phyloP scores from a whole-genome alignment of 2,888 invertebrate species.

The Drosophila merina region DNA sequence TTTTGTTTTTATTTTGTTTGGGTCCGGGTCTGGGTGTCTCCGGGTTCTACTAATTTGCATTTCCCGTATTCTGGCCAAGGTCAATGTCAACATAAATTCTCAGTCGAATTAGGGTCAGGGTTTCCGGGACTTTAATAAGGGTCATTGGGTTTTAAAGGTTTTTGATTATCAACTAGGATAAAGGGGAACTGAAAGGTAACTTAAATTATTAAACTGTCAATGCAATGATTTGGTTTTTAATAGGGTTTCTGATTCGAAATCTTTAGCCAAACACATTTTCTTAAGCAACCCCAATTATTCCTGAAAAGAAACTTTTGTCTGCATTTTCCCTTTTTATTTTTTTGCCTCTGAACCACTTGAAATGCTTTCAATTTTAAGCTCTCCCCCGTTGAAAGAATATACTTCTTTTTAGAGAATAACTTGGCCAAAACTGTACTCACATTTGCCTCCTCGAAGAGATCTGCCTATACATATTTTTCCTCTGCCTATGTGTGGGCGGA shows the following conservation, averaged over 20 bases:
- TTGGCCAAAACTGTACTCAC: slow-evolving; percentile 51
- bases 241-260: background rate
- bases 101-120: slow-evolving; percentile 53
- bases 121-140: slow-evolving; percentile 2
- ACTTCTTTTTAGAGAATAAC: slow-evolving; percentile 5
- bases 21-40: slow-evolving; percentile 11
- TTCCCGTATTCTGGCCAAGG: slow-evolving; percentile 71
- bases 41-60: slow-evolving; percentile 71
- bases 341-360: slow-evolving; percentile 9
- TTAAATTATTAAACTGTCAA: too few species aligned
- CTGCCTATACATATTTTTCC: slow-evolving; percentile 9
- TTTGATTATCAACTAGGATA: background rate
- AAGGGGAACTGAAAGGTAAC: background rate
- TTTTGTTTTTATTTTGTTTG: slow-evolving; percentile 42
- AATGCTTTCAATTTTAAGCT: slow-evolving; percentile 17
- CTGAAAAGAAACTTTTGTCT: slow-evolving; percentile 8
- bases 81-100: slow-evolving; percentile 61
- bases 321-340: background rate
- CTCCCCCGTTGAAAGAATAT: slow-evolving; percentile 1
- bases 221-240: background rate
- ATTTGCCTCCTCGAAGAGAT: slow-evolving; percentile 37
- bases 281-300: slow-evolving; percentile 1
- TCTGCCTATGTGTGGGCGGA: slow-evolving; percentile 10
- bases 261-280: background rate
- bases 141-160: background rate